Conservation (phyloP, 2,797 vertebrate genomes). For the Neoniphon sammara region DNA sequence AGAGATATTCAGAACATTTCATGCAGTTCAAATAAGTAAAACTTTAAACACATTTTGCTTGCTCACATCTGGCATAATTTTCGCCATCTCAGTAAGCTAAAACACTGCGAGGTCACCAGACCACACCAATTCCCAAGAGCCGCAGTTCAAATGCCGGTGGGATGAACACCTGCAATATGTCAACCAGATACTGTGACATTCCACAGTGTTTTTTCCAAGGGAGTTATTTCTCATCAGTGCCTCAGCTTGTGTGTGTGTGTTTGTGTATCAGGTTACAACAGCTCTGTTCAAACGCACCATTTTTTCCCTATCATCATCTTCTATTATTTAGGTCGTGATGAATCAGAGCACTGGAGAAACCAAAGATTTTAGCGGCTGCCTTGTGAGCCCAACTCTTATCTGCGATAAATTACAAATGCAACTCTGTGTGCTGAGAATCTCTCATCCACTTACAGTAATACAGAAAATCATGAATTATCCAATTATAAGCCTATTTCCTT, state of each 20-base stretch:
- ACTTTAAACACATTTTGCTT: background rate
- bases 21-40: background rate
- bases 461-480: conserved; percentile 28
- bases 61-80: background rate
- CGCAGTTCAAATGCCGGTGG: background rate
- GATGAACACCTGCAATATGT: background rate
- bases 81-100: background rate
- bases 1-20: background rate
- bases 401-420: background rate
- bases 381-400: background rate
- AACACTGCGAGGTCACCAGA: background rate
- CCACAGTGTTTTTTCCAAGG: background rate
- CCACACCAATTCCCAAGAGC: background rate
- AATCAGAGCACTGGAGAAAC: background rate
- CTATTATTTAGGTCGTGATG: conserved; percentile 10
- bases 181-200: conserved; percentile 4
- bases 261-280: background rate
- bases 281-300: background rate
- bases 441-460: conserved; percentile 17
- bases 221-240: background rate
- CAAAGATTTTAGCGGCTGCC: background rate
- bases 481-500: conserved; percentile 34
- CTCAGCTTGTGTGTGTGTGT: background rate
- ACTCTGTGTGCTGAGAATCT: background rate
- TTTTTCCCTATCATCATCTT: background rate